Conservation (phyloP, 1,140 invertebrate species). For the Papilio aristodemus region DNA sequence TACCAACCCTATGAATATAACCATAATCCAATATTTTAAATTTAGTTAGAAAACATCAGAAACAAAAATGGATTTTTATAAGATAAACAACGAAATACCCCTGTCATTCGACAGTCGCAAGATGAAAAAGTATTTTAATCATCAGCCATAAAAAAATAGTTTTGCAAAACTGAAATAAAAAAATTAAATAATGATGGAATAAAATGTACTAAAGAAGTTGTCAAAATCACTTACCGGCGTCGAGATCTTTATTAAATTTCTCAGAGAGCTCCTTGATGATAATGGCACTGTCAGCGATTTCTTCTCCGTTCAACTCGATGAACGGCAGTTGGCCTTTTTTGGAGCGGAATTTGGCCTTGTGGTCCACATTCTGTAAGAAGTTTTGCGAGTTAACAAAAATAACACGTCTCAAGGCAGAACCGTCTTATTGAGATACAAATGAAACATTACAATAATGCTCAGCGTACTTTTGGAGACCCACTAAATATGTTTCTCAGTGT, state of each 20-base stretch:
- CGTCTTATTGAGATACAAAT: neutral
- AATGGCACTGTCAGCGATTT: slow-evolving; percentile 93
- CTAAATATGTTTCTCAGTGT: neutral
- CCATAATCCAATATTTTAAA: no score
- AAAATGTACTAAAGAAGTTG: neutral
- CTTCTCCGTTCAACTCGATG: slow-evolving; percentile 95
- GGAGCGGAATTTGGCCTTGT: slow-evolving; percentile 95
- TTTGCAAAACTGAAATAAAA: neutral
- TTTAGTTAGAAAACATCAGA: no score
- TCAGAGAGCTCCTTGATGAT: slow-evolving; percentile 93
- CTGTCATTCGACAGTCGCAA: no score
- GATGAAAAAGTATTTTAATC: no score
- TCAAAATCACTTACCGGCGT: slow-evolving; percentile 79
- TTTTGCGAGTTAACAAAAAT: neutral
- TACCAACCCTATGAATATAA: no score
- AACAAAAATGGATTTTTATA: no score
- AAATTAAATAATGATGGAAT: slow-evolving; percentile 9
- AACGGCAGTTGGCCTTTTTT: slow-evolving; percentile 96
- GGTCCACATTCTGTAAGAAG: slow-evolving; percentile 93
- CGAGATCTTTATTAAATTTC: slow-evolving; percentile 91
- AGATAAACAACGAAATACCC: no score
- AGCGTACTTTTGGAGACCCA: neutral
- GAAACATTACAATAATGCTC: neutral
- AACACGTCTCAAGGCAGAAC: neutral
- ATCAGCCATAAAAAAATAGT: no score